Evolutionary conservation across 2,113 vertebrate genomes (phyloP).

Genomic region (Lagopus muta): DNA sequence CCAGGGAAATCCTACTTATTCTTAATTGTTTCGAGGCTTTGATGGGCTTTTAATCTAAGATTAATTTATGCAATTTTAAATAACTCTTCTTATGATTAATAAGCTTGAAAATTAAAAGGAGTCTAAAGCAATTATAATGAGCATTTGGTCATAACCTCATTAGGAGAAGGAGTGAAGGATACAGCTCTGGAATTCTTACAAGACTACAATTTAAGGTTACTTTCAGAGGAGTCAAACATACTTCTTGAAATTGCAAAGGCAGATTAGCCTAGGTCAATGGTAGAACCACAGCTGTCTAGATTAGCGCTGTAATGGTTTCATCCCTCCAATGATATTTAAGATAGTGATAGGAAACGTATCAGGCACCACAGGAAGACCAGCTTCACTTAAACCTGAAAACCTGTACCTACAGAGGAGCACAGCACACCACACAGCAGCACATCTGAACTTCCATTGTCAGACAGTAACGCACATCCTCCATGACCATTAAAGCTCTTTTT

Average conservation of each 20-base stretch:
- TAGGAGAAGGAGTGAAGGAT: conserved; percentile 88
- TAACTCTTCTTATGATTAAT: conserved; percentile 99
- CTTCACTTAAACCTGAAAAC: neutral
- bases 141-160: conserved; percentile 99
- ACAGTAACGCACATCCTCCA: neutral
- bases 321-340: conserved; percentile 73
- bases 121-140: conserved; percentile 99
- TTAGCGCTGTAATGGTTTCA: conserved; percentile 86
- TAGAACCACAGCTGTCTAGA: conserved; percentile 85
- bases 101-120: conserved; percentile 99
- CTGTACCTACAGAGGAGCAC: neutral
- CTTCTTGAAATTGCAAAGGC: conserved; percentile 78
- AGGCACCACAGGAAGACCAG: neutral
- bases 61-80: conserved; percentile 99
- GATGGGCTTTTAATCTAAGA: conserved; percentile 99
- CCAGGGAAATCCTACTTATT: conserved; percentile 97
- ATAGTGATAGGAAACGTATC: neutral
- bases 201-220: conserved; percentile 86
- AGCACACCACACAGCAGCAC: neutral
- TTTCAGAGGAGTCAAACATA: conserved; percentile 81
- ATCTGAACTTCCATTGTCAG: neutral
- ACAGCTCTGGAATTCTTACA: conserved; percentile 83
- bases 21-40: conserved; percentile 99
- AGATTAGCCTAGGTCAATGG: conserved; percentile 84
- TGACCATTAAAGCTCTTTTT: neutral